These are phyloP conservation scores for Agonopterix heracliana DNA, from an alignment of 2,888 invertebrate genomes.

Conservation along the genomic window DNA sequence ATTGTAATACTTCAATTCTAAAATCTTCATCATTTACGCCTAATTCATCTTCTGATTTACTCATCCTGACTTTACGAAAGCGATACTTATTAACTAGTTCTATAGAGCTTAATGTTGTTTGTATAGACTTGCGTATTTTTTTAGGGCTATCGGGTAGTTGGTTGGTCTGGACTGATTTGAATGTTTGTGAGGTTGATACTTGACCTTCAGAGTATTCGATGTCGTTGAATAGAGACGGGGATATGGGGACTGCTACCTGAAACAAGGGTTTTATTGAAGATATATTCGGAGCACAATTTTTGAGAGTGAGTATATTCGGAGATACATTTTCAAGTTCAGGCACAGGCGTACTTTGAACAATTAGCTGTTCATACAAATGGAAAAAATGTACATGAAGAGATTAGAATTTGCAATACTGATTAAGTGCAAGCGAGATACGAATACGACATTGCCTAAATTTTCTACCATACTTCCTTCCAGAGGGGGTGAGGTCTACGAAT, in stretches of 20 bases:
- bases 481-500: no score
- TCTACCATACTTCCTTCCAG: no score
- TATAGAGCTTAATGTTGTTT: constrained; percentile 31
- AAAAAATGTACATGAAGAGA: no score
- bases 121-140: constrained; percentile 23
- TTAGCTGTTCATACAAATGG: no score
- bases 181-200: constrained; percentile 7
- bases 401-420: no score
- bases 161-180: not conserved
- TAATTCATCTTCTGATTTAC: constrained; percentile 37
- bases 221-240: constrained; percentile 23
- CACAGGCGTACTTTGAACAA: no score
- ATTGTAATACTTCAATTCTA: constrained; percentile 24
- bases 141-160: not conserved
- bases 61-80: constrained; percentile 22
- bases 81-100: constrained; percentile 15
- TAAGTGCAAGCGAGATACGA: no score
- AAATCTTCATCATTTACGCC: constrained; percentile 16
- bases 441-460: no score
- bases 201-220: constrained; percentile 19
- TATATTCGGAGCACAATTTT: no score
- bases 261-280: constrained; percentile 21
- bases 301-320: no score
- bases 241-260: constrained; percentile 43
- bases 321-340: no score